Evolutionary conservation across 2,113 vertebrate genomes (phyloP), one percentile per base, ranked within the genome.

Genomic region (Clupea harengus): DNA sequence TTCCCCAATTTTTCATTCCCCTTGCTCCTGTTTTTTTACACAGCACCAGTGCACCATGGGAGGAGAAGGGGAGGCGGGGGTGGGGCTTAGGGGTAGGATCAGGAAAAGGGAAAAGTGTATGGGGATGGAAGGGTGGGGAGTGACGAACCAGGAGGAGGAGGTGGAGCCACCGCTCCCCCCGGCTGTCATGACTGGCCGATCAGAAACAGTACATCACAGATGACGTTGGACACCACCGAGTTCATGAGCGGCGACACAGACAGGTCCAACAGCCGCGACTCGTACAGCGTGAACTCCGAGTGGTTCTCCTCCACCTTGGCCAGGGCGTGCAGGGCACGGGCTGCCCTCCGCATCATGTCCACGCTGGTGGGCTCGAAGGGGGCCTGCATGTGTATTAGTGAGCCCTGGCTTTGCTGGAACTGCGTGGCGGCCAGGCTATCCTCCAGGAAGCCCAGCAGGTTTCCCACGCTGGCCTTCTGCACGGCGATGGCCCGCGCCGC

Each of bases 121-220:
- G 8, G 25, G 67, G 67, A 11, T 32, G 72, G 25, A 17, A 78
- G 72, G 72, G 32, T 4, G 11, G 72, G 72, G 13, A 4, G 5
- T 4, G 72, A 78, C 72, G 15, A 78, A 78, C 72, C 72, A 78
- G 72, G 11, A 78, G 32, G 90, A 89, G 90, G 88, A 95, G 93
- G 90, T 90, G 93, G 95, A 95, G 95, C 95, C 92, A 92, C 85
- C 83, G 94, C 95, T 96, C 96, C 97, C 96, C 97, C 97, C 97
- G 95, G 97, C 97, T 98, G 98, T 99, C 98, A 99, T 98, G 98
- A 99, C 96, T 98, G 98, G 97, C 98, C 98, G 92, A 99, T 98
- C 96, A 99, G 95, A 97, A 98, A 99, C 92, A 99, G 98, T 97
- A 99, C 97, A 89, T 99, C 98, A 95, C 98, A 99, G 96, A 99